These are phyloP conservation scores for Labeo rohita DNA, from an alignment of 2,113 vertebrate genomes.

Conservation along the genomic window DNA sequence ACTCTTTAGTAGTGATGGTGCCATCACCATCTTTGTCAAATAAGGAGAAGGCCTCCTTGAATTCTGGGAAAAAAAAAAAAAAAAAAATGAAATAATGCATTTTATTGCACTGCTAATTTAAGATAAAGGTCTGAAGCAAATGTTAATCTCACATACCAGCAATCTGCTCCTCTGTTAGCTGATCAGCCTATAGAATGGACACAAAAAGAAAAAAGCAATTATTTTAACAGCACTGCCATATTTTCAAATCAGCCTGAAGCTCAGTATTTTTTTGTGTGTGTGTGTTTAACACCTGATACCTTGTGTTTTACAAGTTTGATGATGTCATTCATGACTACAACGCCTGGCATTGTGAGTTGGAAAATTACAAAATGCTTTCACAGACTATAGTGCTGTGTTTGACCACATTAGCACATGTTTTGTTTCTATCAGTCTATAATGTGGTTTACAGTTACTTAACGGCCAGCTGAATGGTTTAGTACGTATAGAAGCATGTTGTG, in stretches of 20 bases:
- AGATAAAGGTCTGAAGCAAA: background rate
- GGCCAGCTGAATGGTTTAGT: background rate
- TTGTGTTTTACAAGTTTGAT: constrained; percentile 8
- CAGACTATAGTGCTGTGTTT: background rate
- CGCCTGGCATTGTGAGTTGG: background rate
- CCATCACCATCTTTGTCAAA: constrained; percentile 77
- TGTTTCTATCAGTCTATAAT: background rate
- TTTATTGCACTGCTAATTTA: background rate
- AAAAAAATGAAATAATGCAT: background rate
- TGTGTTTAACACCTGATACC: background rate
- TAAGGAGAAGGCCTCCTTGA: constrained; percentile 66
- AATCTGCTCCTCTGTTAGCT: constrained; percentile 64
- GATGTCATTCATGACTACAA: constrained; percentile 19
- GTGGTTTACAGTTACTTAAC: background rate
- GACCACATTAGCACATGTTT: background rate
- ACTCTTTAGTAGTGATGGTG: constrained; percentile 81
- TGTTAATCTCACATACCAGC: constrained; percentile 49
- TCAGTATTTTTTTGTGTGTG: background rate
- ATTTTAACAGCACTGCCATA: background rate
- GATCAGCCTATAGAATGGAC: constrained; percentile 55
- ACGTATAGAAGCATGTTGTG: background rate
- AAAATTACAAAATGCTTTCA: background rate
- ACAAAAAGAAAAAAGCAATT: background rate
- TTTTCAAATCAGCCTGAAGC: background rate
- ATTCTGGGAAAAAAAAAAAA: constrained; percentile 37